phyloP scores from a whole-genome alignment of 2,888 invertebrate species.

The Biston stratarius region DNA sequence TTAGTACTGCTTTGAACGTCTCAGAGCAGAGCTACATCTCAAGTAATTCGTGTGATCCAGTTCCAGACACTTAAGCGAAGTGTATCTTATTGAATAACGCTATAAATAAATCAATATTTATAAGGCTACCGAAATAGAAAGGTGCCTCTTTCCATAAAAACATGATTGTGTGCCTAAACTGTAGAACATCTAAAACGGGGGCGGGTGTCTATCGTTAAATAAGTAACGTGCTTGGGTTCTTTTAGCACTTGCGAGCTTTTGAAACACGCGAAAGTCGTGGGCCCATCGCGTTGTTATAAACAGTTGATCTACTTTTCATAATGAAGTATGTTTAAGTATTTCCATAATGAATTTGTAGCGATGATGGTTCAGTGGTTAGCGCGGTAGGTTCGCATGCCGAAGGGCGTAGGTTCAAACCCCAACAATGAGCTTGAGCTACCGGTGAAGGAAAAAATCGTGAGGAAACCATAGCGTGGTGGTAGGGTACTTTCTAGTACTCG shows the following conservation, averaged over 20 bases:
- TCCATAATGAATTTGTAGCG: too few species aligned
- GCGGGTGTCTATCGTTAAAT: neutral
- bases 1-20: neutral
- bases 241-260: neutral
- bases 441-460: too few species aligned
- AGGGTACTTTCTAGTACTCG: too few species aligned
- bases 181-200: slow-evolving; percentile 4
- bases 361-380: too few species aligned
- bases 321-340: too few species aligned
- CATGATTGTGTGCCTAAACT: slow-evolving; percentile 23
- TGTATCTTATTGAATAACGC: slow-evolving; percentile 10
- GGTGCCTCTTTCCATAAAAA: slow-evolving; percentile 20
- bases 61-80: slow-evolving; percentile 1
- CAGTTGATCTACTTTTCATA: too few species aligned
- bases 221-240: slow-evolving; percentile 19
- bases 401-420: too few species aligned
- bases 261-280: neutral
- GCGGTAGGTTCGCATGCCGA: too few species aligned
- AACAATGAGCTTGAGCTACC: too few species aligned
- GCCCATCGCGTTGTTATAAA: too few species aligned
- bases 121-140: slow-evolving; percentile 25
- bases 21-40: neutral
- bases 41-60: neutral
- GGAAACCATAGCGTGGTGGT: too few species aligned
- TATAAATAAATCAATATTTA: slow-evolving; percentile 25